Base-by-base conservation (phyloP, 2,888 invertebrate genomes). In the Andrena chrysosceles region DNA sequence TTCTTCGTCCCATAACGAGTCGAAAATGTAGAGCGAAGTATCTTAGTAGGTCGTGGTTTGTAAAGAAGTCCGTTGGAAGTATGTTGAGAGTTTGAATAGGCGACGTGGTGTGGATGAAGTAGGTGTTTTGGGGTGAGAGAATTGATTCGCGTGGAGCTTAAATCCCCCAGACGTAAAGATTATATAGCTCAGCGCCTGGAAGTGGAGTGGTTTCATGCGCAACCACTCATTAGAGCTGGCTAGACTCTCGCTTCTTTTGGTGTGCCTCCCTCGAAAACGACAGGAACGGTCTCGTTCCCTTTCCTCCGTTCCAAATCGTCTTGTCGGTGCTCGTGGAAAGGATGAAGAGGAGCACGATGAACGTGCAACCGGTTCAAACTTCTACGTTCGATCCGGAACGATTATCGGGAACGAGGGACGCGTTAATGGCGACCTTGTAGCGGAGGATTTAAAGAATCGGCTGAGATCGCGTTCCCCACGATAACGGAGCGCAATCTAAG, bases 401-500 rank as follows among this genome's bases (percentile, higher is more conserved):
- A 83, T 69, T 48, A 71, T 68, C 75, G 48, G 10, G 52, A 60
- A 59, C 49, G 31, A 16, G 68, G 8, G 52, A 16, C 33, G 49
- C 48, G 54, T 42, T 78, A 70, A 67, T 63, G 54, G 63, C 49
- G 81, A 74, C 72, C 81, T 81, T 77, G 74, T 49, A 64, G 42
- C 64, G 31, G 26, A n/a, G n/a, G 77, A 73, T 77, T 70, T 48
- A 20, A 56, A 74, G 75, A 75, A 83, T 78, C 33, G 56, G 60
- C 60, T 13, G 70, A 66, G 73, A 86, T 83, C 82, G 35, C 48
- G 64, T 75, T 64, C 68, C 1, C n/a, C 67, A 67, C 73, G 81
- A 87, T 85, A 79, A 81, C 52, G 56, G 48, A 63, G 67, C 63
- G 85, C 83, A 77, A 87, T 87, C 77, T 75, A 85, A 83, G 81